phyloP scores from a whole-genome alignment of 2,888 invertebrate genomes.

The Tanypteryx hageni region DNA sequence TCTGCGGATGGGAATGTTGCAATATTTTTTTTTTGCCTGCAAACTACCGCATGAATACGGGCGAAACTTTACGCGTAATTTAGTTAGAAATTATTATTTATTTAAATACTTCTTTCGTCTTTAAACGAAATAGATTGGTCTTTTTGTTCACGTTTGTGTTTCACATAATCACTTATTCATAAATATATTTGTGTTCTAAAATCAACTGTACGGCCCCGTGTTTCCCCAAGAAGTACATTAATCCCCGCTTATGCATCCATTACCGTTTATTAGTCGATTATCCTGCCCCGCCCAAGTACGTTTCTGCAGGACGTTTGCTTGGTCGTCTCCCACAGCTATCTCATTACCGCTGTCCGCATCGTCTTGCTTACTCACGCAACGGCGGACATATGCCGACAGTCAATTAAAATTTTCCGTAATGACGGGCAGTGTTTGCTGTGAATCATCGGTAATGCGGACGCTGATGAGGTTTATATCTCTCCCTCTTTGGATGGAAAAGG shows the following conservation, averaged over 20 bases:
- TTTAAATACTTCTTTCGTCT: no score
- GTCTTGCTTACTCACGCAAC: neutral
- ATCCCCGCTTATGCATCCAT: neutral
- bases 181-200: no score
- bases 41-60: no score
- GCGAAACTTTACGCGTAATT: no score
- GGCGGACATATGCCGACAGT: neutral
- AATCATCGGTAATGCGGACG: slow-evolving; percentile 18
- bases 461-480: neutral
- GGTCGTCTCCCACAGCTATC: slow-evolving; percentile 19
- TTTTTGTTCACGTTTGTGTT: no score
- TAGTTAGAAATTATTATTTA: no score
- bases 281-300: neutral
- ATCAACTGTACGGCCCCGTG: no score
- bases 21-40: no score
- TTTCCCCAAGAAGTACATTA: neutral
- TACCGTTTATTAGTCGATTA: neutral
- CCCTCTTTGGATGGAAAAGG: neutral
- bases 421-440: neutral
- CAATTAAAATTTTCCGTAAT: slow-evolving; percentile 29
- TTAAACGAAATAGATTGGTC: no score
- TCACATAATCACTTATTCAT: no score
- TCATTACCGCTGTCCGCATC: neutral
- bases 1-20: no score
- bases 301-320: no score